phyloP scores from a whole-genome alignment of 2,113 vertebrate genomes.

The Engystomops pustulosus region DNA sequence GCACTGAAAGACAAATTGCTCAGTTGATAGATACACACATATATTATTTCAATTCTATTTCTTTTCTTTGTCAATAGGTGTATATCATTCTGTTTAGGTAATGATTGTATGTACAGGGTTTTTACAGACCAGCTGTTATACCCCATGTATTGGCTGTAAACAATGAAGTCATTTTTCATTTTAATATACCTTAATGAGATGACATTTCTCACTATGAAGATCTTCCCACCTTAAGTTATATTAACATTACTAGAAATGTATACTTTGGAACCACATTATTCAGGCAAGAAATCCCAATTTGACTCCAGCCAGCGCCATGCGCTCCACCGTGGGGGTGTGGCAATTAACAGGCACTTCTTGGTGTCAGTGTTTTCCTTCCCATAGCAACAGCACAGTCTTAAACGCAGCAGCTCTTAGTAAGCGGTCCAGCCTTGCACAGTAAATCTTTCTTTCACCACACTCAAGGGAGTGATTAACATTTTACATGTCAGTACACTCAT shows the following conservation, averaged over 20 bases:
- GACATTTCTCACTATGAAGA: constrained; percentile 8
- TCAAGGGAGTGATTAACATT: constrained; percentile 59
- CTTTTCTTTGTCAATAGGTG: no score
- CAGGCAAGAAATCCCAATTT: not conserved
- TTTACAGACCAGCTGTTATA: no score
- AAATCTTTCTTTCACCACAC: constrained; percentile 60
- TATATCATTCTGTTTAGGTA: no score
- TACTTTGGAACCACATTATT: constrained; percentile 10
- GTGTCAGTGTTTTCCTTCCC: constrained; percentile 53
- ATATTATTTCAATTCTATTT: no score
- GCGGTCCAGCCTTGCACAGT: constrained; percentile 57
- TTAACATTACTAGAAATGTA: constrained; percentile 20
- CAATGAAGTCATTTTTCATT: not conserved
- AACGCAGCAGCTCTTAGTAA: constrained; percentile 57
- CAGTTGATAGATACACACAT: no score
- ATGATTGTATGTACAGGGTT: no score
- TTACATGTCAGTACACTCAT: constrained; percentile 60
- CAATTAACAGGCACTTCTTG: constrained; percentile 48
- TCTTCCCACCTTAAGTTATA: not conserved
- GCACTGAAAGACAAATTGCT: no score
- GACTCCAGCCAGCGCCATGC: not conserved
- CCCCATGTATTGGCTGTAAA: no score
- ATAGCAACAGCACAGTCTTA: constrained; percentile 55
- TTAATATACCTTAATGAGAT: constrained; percentile 5
- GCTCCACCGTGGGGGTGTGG: constrained; percentile 44